Evolutionary conservation across 2,888 invertebrate genomes (phyloP).

Genomic region (Drosophila maculinotata): DNA sequence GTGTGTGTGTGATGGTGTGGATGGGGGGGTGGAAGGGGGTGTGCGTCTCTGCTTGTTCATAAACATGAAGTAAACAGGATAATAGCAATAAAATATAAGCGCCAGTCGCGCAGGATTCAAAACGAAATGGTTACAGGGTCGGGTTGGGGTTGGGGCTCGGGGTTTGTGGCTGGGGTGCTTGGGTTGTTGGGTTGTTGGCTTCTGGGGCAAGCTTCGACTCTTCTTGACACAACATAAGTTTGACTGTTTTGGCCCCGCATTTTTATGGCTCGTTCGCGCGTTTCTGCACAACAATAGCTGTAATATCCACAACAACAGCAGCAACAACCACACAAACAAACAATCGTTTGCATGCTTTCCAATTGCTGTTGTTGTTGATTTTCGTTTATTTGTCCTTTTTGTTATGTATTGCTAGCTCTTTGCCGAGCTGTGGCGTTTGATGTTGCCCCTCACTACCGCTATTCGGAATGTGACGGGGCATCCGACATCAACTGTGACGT

Average conservation of each 20-base stretch:
- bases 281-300: conserved; percentile 51
- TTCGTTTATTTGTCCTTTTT: conserved; percentile 66
- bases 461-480: conserved; percentile 13
- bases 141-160: conserved; percentile 2
- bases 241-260: conserved; percentile 77
- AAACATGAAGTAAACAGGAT: conserved; percentile 83
- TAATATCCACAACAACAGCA: conserved; percentile 44
- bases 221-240: conserved; percentile 72
- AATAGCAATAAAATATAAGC: conserved; percentile 83
- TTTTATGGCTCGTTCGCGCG: conserved; percentile 74
- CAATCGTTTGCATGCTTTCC: conserved; percentile 49
- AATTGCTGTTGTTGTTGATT: conserved; percentile 56
- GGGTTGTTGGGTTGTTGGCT: conserved; percentile 10
- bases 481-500: conserved; percentile 70
- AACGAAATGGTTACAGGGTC: conserved; percentile 42
- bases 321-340: conserved; percentile 27
- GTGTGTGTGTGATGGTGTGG: conserved; percentile 20
- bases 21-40: conserved; percentile 19
- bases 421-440: conserved; percentile 41
- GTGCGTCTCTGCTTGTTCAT: conserved; percentile 61
- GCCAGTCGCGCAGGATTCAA: conserved; percentile 67
- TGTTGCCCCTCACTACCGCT: conserved; percentile 21
- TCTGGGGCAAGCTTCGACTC: conserved; percentile 25
- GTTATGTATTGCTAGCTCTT: conserved; percentile 20
- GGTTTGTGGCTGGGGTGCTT: conserved; percentile 2